A percentile compares a stretch with the other conserved stretches of the same genome.
Evolutionary conservation across 1,140 invertebrate species (phyloP).

Genomic region (Prorops nasuta): DNA sequence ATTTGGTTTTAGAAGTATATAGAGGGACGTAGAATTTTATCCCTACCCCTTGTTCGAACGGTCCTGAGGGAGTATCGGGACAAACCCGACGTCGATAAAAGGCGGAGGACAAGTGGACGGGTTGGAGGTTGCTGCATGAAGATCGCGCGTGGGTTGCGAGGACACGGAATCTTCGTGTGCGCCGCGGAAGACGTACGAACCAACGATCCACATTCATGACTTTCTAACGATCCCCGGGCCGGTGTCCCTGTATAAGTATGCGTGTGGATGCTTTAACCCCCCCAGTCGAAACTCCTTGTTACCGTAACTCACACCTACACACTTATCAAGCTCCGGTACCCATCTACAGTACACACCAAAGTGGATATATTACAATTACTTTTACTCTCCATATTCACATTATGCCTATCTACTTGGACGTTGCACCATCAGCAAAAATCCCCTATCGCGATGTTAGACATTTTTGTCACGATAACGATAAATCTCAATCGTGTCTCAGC

Average conservation of each 20-base stretch:
- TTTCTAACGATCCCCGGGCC: constrained; percentile 25
- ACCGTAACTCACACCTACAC: constrained; percentile 4
- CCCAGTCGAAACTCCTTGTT: constrained; percentile 2
- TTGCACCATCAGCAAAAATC: too few relatives aligned
- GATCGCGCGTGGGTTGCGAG: constrained; percentile 24
- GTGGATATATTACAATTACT: constrained; percentile 3
- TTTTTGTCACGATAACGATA: too few relatives aligned
- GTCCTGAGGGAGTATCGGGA: background rate
- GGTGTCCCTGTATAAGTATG: background rate
- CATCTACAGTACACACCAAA: too few relatives aligned
- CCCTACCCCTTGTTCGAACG: background rate
- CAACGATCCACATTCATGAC: constrained; percentile 24
- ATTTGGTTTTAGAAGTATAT: too few relatives aligned
- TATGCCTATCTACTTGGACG: too few relatives aligned
- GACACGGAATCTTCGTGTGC: constrained; percentile 21
- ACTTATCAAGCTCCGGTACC: background rate
- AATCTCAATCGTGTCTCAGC: too few relatives aligned
- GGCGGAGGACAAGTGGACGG: constrained; percentile 7
- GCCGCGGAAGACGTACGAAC: constrained; percentile 21
- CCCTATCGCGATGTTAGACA: too few relatives aligned
- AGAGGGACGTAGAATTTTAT: too few relatives aligned
- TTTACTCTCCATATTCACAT: constrained; percentile 2
- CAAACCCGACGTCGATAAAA: constrained; percentile 14
- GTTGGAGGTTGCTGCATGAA: constrained; percentile 16
- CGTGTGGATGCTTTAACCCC: constrained; percentile 2